Base-by-base conservation (phyloP, 2,113 vertebrate genomes). In the Phoenicopterus ruber region DNA sequence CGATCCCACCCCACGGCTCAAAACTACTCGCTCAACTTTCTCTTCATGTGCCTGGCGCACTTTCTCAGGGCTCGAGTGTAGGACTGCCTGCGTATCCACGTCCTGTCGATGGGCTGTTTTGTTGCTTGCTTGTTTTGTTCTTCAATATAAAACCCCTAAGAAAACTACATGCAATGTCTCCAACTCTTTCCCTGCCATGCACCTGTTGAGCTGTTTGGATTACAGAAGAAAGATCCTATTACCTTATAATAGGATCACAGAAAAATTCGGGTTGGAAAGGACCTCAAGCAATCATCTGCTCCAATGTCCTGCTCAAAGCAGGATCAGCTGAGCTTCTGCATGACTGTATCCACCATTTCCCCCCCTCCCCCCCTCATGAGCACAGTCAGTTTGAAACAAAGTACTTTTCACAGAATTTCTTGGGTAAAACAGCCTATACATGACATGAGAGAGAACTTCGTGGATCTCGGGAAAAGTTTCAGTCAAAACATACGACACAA, bases 1-100 rank as follows among this genome's bases (percentile, higher is more conserved):
- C 6, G 10, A 1, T 36, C 44, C 22, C 49, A 2, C 29, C 20
- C 11, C 58, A 2, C 2, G 6, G 28, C 28, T 36, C 34, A 2
- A 2, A 57, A 38, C 20, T 6, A 5, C 55, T n/a, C 31, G 0
- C 36, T 17, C 15, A 6, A 0, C 17, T 66, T 32, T 17, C 3
- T 36, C 10, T 16, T 19, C 15, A 0, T 6, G 14, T 11, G 21
- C 12, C 38, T 26, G 57, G 16, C 1, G 13, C 13, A 3, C 61
- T n/a, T n/a, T 16, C 26, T 52, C 34, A 6, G 52, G 63, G 52
- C 21, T 21, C 34, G 2, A 11, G 17, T 8, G 3, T 6, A 6
- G 47, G 28, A 1, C 73, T 47, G 16, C 21, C 46, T 25, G 42
- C 25, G 0, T 19, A 17, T 16, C 57, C 26, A 7, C 18, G 1